A percentile compares a stretch with the other conserved stretches of the same genome.
phyloP scores from a whole-genome alignment of 2,888 invertebrate genomes.

The Colletes collaris region DNA sequence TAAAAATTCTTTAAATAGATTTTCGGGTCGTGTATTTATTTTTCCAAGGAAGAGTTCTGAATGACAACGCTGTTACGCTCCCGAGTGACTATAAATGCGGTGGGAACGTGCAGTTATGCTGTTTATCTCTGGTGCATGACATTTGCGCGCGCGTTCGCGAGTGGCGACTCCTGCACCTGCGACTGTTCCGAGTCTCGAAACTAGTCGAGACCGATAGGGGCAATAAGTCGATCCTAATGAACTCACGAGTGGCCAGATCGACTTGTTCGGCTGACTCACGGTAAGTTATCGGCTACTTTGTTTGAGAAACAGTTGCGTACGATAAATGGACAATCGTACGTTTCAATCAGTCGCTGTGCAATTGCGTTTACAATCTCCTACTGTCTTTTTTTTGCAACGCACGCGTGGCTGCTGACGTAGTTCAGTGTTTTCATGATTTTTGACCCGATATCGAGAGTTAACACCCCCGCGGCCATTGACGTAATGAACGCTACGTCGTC shows the following conservation, averaged over 20 bases:
- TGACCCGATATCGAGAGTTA: too few species aligned
- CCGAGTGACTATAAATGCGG: constrained; percentile 46
- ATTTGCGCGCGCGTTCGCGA: neutral
- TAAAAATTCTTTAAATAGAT: too few species aligned
- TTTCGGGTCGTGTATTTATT: too few species aligned
- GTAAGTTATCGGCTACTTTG: constrained; percentile 15
- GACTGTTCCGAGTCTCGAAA: constrained; percentile 26
- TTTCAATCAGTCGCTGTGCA: neutral
- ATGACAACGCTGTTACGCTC: constrained; percentile 15
- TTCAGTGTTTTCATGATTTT: too few species aligned
- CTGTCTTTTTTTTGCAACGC: too few species aligned
- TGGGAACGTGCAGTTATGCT: constrained; percentile 34
- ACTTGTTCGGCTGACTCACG: constrained; percentile 49
- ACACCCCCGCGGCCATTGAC: too few species aligned
- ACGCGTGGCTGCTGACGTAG: too few species aligned
- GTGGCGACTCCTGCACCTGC: constrained; percentile 50
- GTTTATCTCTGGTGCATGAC: neutral
- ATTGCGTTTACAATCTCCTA: too few species aligned
- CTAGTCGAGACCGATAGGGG: constrained; percentile 37
- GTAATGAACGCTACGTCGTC: too few species aligned
- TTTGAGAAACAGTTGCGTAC: constrained; percentile 5
- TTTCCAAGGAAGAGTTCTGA: too few species aligned
- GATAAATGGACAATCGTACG: neutral
- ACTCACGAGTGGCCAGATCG: neutral
- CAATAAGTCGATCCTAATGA: constrained; percentile 34